Percentiles rank a stretch among this genome's conserved stretches.
Conservation (phyloP, 2,113 vertebrate species). For the Empidonax traillii region DNA sequence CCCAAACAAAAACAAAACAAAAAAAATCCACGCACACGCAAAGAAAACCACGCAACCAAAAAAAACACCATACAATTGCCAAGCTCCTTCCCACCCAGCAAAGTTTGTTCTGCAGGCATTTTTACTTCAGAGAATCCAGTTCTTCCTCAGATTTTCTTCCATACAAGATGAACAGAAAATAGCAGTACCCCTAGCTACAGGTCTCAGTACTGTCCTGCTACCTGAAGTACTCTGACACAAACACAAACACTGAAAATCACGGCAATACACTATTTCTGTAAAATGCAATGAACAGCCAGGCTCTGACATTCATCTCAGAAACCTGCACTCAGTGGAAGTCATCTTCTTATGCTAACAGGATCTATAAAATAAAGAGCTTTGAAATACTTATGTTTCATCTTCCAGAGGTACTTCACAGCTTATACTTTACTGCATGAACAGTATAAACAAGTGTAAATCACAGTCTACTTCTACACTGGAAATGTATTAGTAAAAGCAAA, state of each 20-base stretch:
- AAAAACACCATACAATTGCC: not conserved
- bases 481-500: not conserved
- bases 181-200: not conserved
- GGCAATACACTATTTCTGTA: not conserved
- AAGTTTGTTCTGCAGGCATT: not conserved
- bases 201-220: not conserved
- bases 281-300: not conserved
- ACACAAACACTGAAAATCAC: not conserved
- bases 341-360: not conserved
- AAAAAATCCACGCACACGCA: too few species aligned
- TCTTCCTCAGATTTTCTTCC: not conserved
- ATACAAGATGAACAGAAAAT: not conserved
- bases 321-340: not conserved
- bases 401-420: not conserved
- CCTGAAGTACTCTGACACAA: fast-evolving
- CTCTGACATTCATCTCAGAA: not conserved
- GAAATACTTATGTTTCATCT: not conserved
- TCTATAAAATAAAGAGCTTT: not conserved
- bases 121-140: not conserved
- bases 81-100: not conserved
- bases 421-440: not conserved
- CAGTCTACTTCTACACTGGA: not conserved
- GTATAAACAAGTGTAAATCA: not conserved
- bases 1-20: too few species aligned
- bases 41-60: too few species aligned